A percentile compares a stretch with the other conserved stretches of the same genome.
Evolutionary conservation across 2,113 vertebrate species (phyloP).

Genomic region (Megaceryle maxima): DNA sequence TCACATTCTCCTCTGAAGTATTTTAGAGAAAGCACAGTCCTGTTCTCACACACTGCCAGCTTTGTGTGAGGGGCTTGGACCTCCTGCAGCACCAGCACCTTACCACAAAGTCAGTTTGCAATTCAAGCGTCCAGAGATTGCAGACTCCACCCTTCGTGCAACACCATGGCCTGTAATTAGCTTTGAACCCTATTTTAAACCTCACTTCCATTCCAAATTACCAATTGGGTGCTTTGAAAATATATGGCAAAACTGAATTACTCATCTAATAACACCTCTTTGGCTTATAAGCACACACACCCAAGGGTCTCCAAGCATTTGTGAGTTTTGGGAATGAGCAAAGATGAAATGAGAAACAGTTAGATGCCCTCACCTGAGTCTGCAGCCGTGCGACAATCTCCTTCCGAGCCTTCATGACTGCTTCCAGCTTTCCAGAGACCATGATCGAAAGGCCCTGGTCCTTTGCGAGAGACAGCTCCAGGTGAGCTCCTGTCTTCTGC

Average conservation of each 20-base stretch:
- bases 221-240: constrained; percentile 32
- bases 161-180: constrained; percentile 45
- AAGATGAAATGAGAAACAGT: background rate
- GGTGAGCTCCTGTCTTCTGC: constrained; percentile 96
- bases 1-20: background rate
- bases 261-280: constrained; percentile 50
- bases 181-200: constrained; percentile 52
- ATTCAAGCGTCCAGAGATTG: background rate
- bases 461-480: constrained; percentile 97
- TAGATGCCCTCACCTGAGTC: constrained; percentile 86
- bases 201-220: constrained; percentile 44
- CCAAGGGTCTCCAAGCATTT: constrained; percentile 26
- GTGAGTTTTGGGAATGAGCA: background rate
- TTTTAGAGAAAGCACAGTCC: background rate
- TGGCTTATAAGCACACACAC: background rate
- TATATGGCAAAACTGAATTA: constrained; percentile 9
- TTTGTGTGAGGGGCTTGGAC: background rate
- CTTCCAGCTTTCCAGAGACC: constrained; percentile 97
- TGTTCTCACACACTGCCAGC: background rate
- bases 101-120: background rate
- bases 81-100: background rate
- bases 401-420: constrained; percentile 99
- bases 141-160: constrained; percentile 20
- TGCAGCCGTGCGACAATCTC: constrained; percentile 98
- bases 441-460: constrained; percentile 99